These are phyloP conservation scores for Gryllus bimaculatus DNA, from an alignment of 1,140 invertebrate species.

Conservation along the genomic window DNA sequence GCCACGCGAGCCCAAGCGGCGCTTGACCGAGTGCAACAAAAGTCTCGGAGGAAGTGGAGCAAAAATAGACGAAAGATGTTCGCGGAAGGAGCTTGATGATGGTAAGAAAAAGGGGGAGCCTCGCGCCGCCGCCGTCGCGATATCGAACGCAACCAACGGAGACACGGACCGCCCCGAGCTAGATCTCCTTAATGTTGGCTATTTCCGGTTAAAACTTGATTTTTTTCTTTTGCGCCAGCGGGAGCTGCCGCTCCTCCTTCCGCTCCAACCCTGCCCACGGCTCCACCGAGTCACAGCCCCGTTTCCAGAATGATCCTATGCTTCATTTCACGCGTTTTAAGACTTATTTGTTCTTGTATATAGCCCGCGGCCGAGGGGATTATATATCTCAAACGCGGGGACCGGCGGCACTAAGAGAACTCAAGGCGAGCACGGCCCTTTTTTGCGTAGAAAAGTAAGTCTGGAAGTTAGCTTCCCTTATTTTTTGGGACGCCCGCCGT, in stretches of 20 bases:
- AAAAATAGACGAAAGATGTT: slow-evolving; percentile 7
- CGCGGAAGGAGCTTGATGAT: background rate
- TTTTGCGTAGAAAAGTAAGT: background rate
- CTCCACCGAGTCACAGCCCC: background rate
- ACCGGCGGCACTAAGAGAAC: background rate
- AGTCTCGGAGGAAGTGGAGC: slow-evolving; percentile 3
- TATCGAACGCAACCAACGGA: background rate
- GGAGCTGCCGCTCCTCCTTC: background rate
- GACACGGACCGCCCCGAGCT: background rate
- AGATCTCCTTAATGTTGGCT: background rate
- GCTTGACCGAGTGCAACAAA: background rate
- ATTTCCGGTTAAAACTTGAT: background rate
- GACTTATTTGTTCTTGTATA: background rate
- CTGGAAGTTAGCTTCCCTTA: background rate
- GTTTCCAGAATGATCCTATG: background rate
- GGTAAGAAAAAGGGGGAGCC: slow-evolving; percentile 8
- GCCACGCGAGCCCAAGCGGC: background rate
- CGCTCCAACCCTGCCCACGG: too few species aligned
- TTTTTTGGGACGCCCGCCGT: background rate
- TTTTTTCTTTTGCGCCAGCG: background rate
- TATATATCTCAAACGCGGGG: background rate
- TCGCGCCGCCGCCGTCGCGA: background rate
- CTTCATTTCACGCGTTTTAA: background rate
- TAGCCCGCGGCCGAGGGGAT: background rate
- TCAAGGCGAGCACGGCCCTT: background rate